These are phyloP conservation scores for Falco rusticolus DNA, from an alignment of 2,797 vertebrate genomes.

Conservation along the genomic window DNA sequence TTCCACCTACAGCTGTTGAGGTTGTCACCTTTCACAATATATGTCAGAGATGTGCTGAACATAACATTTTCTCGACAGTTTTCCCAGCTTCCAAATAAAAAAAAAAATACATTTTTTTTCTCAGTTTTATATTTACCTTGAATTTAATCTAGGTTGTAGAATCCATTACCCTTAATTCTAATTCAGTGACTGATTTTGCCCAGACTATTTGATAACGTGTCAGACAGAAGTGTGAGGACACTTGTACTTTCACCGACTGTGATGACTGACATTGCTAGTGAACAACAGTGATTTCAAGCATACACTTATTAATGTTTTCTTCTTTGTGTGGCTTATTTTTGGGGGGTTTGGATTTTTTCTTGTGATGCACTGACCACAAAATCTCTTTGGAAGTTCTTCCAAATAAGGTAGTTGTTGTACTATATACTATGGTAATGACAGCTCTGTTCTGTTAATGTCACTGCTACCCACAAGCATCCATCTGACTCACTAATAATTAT, in stretches of 20 bases:
- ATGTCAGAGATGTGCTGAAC: not conserved
- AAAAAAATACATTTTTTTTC: not conserved
- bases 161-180: not conserved
- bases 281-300: not conserved
- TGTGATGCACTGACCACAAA: not conserved
- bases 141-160: not conserved
- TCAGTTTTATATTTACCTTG: not conserved
- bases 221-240: not conserved
- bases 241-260: not conserved
- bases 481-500: not conserved
- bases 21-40: conserved; percentile 29
- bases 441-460: not conserved
- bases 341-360: not conserved
- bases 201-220: not conserved
- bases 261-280: not conserved
- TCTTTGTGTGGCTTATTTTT: not conserved
- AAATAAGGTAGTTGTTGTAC: not conserved
- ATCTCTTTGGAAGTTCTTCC: not conserved
- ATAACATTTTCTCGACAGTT: not conserved
- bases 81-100: not conserved
- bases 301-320: rapidly evolving
- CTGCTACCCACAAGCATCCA: not conserved
- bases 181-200: not conserved
- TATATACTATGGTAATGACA: not conserved
- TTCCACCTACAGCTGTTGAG: conserved; percentile 25